A percentile compares a stretch with the other conserved stretches of the same genome.
These are phyloP conservation scores for Pagrus major DNA, from an alignment of 2,113 vertebrate genomes.

Conservation along the genomic window DNA sequence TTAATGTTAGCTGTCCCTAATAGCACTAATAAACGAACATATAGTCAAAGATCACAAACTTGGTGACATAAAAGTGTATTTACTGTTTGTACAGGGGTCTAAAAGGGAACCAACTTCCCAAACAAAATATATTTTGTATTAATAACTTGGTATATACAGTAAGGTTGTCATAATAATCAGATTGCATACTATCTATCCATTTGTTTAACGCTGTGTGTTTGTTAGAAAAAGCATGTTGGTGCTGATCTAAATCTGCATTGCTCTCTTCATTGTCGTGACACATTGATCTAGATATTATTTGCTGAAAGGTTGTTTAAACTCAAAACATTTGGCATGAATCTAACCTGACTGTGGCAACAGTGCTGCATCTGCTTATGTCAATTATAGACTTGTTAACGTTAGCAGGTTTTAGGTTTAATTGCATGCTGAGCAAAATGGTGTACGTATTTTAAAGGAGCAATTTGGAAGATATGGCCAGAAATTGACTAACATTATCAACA, in stretches of 20 bases:
- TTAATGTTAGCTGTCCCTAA: too few species aligned
- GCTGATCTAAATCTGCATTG: background rate
- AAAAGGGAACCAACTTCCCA: too few species aligned
- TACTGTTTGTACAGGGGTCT: too few species aligned
- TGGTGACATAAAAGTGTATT: too few species aligned
- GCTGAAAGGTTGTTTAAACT: background rate
- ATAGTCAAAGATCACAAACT: too few species aligned
- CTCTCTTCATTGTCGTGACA: background rate
- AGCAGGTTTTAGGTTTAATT: conserved; percentile 17
- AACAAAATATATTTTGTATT: too few species aligned
- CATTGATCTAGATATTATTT: background rate
- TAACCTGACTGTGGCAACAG: background rate
- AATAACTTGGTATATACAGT: too few species aligned
- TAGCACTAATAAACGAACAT: background rate
- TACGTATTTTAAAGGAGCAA: background rate
- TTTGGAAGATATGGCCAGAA: too few species aligned
- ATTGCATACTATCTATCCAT: background rate
- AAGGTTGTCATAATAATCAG: background rate
- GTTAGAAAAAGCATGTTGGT: background rate
- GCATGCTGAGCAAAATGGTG: conserved; percentile 35
- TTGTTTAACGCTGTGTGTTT: background rate
- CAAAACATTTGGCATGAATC: background rate
- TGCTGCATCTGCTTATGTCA: conserved; percentile 7
- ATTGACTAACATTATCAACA: too few species aligned
- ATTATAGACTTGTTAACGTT: background rate